Conservation (phyloP, 2,888 invertebrate genomes). For the Eremobia ochroleuca region DNA sequence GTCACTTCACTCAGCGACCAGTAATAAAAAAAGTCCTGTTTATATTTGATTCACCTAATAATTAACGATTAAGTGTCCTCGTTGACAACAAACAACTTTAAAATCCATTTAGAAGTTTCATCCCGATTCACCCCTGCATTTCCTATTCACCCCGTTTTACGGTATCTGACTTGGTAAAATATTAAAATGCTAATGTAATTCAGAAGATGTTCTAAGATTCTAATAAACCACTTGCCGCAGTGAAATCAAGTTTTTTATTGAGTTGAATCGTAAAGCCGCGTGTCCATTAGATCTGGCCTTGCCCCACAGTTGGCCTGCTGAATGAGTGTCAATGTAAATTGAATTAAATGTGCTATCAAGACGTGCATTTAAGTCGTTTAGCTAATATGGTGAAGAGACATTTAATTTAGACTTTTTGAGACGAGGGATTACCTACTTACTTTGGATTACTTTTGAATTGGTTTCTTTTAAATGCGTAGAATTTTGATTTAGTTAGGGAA, state of each 20-base stretch:
- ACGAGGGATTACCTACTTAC: too few species aligned
- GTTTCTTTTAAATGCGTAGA: not conserved
- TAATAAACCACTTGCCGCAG: conserved; percentile 22
- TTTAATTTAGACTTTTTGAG: conserved; percentile 1
- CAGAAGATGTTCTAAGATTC: conserved; percentile 33
- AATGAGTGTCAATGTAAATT: conserved; percentile 76
- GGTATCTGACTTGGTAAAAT: too few species aligned
- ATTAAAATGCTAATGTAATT: conserved; percentile 11
- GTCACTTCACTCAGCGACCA: too few species aligned
- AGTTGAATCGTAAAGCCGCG: conserved; percentile 43
- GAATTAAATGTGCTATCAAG: conserved; percentile 59
- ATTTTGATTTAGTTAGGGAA: not conserved
- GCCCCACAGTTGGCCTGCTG: conserved; percentile 65
- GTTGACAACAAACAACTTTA: too few species aligned
- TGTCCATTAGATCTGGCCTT: conserved; percentile 66
- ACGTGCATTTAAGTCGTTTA: conserved; percentile 12
- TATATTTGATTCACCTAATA: too few species aligned
- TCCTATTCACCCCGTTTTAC: too few species aligned
- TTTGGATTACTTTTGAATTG: not conserved
- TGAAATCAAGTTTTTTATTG: conserved; percentile 57
- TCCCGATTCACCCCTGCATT: too few species aligned
- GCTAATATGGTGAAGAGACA: conserved; percentile 12
- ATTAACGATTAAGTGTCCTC: too few species aligned
- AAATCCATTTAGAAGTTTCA: too few species aligned
- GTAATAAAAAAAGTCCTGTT: too few species aligned